Evolutionary conservation across 2,797 vertebrate genomes (phyloP).

Genomic region (Anniella stebbinsi): DNA sequence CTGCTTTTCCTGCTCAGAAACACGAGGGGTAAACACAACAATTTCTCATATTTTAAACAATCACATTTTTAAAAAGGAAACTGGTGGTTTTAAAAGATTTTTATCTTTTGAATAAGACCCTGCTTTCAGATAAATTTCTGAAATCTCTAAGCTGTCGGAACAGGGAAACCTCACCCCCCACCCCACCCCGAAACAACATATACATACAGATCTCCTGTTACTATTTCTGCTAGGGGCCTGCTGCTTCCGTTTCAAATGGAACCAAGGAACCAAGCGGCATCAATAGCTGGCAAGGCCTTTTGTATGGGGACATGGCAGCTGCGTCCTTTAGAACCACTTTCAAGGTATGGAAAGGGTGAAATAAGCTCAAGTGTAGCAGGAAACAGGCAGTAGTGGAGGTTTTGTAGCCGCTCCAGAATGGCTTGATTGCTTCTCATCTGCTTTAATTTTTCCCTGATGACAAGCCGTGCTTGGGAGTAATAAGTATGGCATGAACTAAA

Average conservation of each 20-base stretch:
- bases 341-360: conserved; percentile 35
- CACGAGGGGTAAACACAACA: too few species aligned
- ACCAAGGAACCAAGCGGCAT: conserved; percentile 32
- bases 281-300: conserved; percentile 49
- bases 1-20: too few species aligned
- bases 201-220: neutral
- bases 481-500: conserved; percentile 66
- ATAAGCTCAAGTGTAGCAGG: conserved; percentile 21
- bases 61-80: neutral
- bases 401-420: conserved; percentile 63
- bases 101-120: neutral
- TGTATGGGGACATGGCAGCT: conserved; percentile 49
- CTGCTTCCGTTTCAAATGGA: neutral
- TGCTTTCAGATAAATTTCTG: neutral
- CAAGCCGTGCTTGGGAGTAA: conserved; percentile 68
- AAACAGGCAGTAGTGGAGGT: conserved; percentile 43
- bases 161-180: neutral
- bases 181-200: neutral
- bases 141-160: neutral
- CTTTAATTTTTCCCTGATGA: conserved; percentile 73
- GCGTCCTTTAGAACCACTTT: conserved; percentile 51
- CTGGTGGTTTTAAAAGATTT: neutral
- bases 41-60: neutral
- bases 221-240: neutral
- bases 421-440: conserved; percentile 69